Evolutionary conservation across 2,113 vertebrate species (phyloP).

Genomic region (Xenus cinereus): DNA sequence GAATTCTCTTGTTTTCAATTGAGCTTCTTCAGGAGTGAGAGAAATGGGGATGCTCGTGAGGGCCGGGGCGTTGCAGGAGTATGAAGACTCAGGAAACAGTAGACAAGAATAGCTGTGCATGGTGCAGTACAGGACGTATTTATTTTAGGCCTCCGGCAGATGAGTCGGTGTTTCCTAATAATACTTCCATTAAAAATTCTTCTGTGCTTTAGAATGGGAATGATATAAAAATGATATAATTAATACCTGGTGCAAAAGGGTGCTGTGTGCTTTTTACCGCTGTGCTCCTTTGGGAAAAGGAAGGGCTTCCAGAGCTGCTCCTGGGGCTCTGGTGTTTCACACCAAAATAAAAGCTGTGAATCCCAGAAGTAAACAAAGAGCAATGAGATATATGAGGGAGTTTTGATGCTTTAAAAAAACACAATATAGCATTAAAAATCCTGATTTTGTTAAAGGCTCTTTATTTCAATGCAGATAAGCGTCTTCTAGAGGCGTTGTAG

Average conservation of each 20-base stretch:
- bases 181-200: background rate
- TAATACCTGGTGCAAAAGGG: background rate
- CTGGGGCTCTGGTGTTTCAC: background rate
- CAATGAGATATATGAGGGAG: background rate
- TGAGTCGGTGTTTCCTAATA: rapidly evolving
- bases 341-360: background rate
- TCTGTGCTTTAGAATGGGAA: background rate
- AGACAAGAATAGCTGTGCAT: too few species aligned
- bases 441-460: background rate
- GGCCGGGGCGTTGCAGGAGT: rapidly evolving
- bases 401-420: background rate
- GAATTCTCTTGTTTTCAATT: background rate
- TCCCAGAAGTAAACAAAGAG: background rate
- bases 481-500: background rate
- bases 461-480: background rate
- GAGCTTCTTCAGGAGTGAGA: background rate
- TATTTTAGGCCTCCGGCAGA: background rate
- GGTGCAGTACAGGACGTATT: rapidly evolving
- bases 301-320: background rate
- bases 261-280: background rate
- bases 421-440: background rate
- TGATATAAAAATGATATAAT: background rate
- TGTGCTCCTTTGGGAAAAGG: rapidly evolving
- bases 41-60: background rate
- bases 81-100: rapidly evolving